Conservation (phyloP, 2,113 vertebrate genomes). For the Sigmodon hispidus region DNA sequence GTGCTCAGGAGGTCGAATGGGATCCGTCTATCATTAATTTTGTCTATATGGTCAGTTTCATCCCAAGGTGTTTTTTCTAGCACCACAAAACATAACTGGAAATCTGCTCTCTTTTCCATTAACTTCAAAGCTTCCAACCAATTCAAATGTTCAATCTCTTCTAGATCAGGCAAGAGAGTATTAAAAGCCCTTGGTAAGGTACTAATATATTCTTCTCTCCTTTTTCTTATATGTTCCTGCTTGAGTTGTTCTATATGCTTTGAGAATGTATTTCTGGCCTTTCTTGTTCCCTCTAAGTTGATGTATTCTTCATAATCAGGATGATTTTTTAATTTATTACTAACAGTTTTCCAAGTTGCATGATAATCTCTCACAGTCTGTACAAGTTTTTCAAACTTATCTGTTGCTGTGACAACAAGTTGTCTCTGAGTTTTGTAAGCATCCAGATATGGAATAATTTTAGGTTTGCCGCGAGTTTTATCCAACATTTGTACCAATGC, state of each 20-base stretch:
- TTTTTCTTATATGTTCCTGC: conserved; percentile 96
- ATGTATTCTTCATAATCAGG: conserved; percentile 97
- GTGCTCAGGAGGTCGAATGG: conserved; percentile 97
- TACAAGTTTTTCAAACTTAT: conserved; percentile 96
- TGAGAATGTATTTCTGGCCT: conserved; percentile 95
- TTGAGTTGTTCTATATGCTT: conserved; percentile 98
- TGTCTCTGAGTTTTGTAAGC: conserved; percentile 97
- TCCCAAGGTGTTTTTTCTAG: conserved; percentile 97
- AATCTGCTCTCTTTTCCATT: conserved; percentile 93
- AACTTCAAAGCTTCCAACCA: conserved; percentile 95
- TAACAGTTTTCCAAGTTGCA: conserved; percentile 95
- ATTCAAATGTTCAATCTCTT: conserved; percentile 94
- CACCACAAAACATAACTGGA: conserved; percentile 96
- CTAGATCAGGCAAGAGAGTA: conserved; percentile 94
- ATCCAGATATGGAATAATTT: conserved; percentile 97
- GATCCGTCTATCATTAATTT: conserved; percentile 95
- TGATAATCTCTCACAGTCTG: conserved; percentile 97
- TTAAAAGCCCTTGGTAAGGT: conserved; percentile 97
- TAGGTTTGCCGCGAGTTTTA: conserved; percentile 97
- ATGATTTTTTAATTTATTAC: conserved; percentile 95
- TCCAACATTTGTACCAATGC: conserved; percentile 97
- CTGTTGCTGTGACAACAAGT: conserved; percentile 93
- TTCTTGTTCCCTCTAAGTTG: conserved; percentile 95
- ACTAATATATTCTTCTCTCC: conserved; percentile 96
- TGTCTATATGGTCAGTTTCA: conserved; percentile 97